Conservation (phyloP, 2,888 invertebrate species). For the Autographa gamma region DNA sequence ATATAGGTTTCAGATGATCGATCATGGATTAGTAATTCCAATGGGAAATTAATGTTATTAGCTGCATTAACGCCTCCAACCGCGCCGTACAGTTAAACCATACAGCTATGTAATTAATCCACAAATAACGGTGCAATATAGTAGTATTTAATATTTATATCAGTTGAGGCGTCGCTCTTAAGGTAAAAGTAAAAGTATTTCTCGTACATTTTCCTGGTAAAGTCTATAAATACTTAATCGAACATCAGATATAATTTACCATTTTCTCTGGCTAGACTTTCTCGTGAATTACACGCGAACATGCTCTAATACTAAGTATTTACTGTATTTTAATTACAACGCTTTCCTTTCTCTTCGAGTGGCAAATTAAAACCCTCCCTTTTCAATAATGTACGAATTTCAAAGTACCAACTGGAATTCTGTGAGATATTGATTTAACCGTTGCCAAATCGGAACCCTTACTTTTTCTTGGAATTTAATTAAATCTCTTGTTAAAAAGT, state of each 20-base stretch:
- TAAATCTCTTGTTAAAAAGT: not conserved
- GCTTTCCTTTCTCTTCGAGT: not conserved
- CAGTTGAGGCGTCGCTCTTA: not conserved
- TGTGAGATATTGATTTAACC: not conserved
- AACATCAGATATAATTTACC: not conserved
- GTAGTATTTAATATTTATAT: conserved; percentile 32
- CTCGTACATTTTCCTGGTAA: not conserved
- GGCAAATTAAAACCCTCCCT: not conserved
- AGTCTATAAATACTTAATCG: not conserved
- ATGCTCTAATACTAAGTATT: no score
- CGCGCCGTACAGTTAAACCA: conserved; percentile 25
- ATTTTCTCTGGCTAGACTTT: not conserved
- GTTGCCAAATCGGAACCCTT: not conserved
- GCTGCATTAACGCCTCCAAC: conserved; percentile 11
- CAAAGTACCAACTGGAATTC: not conserved
- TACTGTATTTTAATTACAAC: no score
- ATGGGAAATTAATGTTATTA: conserved; percentile 24
- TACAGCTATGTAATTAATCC: conserved; percentile 47
- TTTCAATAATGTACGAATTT: not conserved
- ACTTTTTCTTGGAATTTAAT: not conserved
- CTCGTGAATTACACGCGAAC: not conserved
- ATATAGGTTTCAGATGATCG: not conserved
- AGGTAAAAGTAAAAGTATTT: conserved; percentile 20
- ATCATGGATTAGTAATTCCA: conserved; percentile 31
- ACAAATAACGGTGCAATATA: conserved; percentile 20